Evolutionary conservation across 2,888 invertebrate species (phyloP).

Genomic region (Euplagia quadripunctaria): DNA sequence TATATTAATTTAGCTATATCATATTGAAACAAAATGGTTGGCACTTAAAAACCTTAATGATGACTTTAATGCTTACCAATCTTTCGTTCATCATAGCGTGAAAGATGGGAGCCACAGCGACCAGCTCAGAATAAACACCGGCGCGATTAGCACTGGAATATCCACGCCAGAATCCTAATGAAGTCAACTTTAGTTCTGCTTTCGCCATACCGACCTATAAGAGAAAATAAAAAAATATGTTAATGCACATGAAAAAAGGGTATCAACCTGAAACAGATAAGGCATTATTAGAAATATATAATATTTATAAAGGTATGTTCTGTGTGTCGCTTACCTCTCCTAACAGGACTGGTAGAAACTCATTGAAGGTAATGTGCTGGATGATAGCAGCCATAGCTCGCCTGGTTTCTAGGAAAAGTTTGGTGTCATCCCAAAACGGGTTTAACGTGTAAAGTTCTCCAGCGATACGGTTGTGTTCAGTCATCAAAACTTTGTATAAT

Average conservation of each 20-base stretch:
- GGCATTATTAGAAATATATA: not conserved
- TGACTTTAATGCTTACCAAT: conserved; percentile 81
- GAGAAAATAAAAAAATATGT: not conserved
- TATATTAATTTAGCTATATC: not conserved
- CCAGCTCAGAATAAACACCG: conserved; percentile 91
- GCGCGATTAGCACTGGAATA: conserved; percentile 94
- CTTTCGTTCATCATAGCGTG: conserved; percentile 91
- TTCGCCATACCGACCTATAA: conserved; percentile 88
- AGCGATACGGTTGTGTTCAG: conserved; percentile 94
- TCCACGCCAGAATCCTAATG: conserved; percentile 91
- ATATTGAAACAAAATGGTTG: not conserved
- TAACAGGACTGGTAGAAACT: conserved; percentile 92
- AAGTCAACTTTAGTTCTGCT: conserved; percentile 88
- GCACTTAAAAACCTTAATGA: not conserved
- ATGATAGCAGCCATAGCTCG: conserved; percentile 92
- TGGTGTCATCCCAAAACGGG: conserved; percentile 93
- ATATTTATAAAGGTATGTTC: not conserved
- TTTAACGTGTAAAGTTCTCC: conserved; percentile 90
- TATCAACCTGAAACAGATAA: not conserved
- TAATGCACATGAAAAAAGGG: not conserved
- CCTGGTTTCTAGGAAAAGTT: conserved; percentile 91
- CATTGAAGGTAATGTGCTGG: conserved; percentile 94
- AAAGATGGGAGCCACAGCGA: conserved; percentile 92
- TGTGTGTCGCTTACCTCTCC: conserved; percentile 87
- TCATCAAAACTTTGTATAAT: conserved; percentile 90